phyloP scores from a whole-genome alignment of 2,797 vertebrate genomes.

The Sebastes kiyomatsui region DNA sequence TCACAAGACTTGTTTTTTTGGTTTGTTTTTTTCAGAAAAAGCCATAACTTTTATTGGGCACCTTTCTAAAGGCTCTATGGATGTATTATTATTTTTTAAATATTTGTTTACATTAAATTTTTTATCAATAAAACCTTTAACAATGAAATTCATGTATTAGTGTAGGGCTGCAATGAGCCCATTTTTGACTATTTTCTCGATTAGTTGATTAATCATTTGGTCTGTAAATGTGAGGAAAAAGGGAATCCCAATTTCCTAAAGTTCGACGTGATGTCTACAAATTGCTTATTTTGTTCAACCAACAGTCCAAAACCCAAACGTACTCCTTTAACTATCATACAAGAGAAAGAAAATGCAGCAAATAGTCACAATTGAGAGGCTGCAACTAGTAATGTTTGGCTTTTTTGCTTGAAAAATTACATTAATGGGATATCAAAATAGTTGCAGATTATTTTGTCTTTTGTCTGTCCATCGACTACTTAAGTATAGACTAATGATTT shows the following conservation, averaged over 20 bases:
- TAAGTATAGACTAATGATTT: background rate
- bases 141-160: background rate
- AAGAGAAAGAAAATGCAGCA: background rate
- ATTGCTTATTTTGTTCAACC: background rate
- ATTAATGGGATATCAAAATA: background rate
- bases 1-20: no score
- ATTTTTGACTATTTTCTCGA: background rate
- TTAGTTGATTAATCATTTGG: background rate
- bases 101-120: no score
- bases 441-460: background rate
- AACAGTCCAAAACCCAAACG: background rate
- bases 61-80: no score
- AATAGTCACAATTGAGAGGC: background rate
- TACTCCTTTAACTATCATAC: background rate
- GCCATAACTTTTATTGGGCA: no score
- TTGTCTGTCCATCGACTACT: background rate
- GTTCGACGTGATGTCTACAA: background rate
- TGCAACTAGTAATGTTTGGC: background rate
- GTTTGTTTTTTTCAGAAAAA: no score
- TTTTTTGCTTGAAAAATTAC: background rate
- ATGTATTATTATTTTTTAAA: no score
- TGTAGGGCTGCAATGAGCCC: background rate
- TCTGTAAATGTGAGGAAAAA: background rate
- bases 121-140: background rate
- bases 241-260: background rate